Evolutionary conservation across 53 echinoderm and acorn worm species (phyloP).

Genomic region (Actinopyga echinites): DNA sequence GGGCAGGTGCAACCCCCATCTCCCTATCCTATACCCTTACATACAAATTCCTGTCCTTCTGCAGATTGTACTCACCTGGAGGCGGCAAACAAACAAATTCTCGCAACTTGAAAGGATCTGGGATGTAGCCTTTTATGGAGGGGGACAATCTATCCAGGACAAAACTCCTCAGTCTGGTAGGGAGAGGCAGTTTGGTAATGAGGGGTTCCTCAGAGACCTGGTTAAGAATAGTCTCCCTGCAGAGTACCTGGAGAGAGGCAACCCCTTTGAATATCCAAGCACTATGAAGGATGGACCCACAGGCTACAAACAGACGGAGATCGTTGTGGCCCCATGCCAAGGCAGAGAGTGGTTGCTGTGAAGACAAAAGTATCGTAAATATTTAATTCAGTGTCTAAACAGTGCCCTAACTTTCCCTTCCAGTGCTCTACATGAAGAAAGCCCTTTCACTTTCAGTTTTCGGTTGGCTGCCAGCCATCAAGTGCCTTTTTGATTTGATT

Average conservation of each 20-base stretch:
- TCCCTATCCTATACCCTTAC: no score
- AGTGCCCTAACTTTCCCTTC: neutral
- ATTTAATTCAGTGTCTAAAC: no score
- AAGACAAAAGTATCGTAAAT: neutral
- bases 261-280: constrained; percentile 96
- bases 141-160: constrained; percentile 75
- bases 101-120: constrained; percentile 86
- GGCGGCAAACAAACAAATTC: constrained; percentile 96
- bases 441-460: no score
- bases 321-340: constrained; percentile 98
- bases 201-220: constrained; percentile 79
- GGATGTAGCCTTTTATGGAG: constrained; percentile 94
- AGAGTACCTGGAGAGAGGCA: constrained; percentile 95
- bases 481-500: no score
- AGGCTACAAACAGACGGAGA: constrained; percentile 94
- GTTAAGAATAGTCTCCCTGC: constrained; percentile 79
- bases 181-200: constrained; percentile 79
- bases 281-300: constrained; percentile 91
- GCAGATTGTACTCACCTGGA: constrained; percentile 60
- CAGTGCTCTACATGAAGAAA: no score
- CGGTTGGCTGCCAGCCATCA: no score
- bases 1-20: no score
- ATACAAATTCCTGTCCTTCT: neutral
- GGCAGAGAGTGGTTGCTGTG: constrained; percentile 87
- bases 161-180: constrained; percentile 70